These are phyloP conservation scores for Andrena camellia DNA, from an alignment of 2,888 invertebrate species.

Conservation along the genomic window DNA sequence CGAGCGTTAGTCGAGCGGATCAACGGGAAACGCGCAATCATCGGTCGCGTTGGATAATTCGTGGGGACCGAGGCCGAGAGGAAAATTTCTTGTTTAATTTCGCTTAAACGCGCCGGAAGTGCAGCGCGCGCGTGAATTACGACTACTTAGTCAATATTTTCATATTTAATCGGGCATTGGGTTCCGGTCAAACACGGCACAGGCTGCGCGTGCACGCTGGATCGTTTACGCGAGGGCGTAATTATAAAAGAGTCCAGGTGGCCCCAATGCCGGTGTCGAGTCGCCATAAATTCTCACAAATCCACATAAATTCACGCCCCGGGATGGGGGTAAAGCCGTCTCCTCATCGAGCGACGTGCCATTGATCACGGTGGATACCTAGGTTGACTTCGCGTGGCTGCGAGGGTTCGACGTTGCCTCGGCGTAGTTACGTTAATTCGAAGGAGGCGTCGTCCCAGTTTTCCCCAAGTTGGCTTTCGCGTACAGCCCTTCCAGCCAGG, in stretches of 20 bases:
- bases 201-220: neutral
- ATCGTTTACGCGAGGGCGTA: conserved; percentile 19
- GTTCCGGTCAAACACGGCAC: neutral
- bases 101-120: neutral
- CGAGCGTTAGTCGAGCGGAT: neutral
- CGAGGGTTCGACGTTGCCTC: conserved; percentile 64
- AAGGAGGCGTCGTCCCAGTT: conserved; percentile 71
- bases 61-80: neutral
- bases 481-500: conserved; percentile 48
- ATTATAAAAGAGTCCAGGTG: conserved; percentile 43
- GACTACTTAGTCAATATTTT: neutral
- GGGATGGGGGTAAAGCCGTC: conserved; percentile 44
- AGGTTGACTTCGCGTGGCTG: conserved; percentile 57
- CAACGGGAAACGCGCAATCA: conserved; percentile 13
- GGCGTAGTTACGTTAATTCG: conserved; percentile 75
- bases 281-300: conserved; percentile 49
- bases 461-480: conserved; percentile 55
- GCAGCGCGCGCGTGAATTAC: neutral
- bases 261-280: conserved; percentile 47
- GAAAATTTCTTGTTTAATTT: conserved; percentile 6
- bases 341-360: conserved; percentile 57
- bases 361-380: conserved; percentile 72
- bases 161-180: conserved; percentile 21
- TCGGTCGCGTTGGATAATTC: neutral
- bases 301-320: conserved; percentile 50